Base-by-base conservation (phyloP, 2,797 vertebrate species). In the Anomalospiza imberbis region DNA sequence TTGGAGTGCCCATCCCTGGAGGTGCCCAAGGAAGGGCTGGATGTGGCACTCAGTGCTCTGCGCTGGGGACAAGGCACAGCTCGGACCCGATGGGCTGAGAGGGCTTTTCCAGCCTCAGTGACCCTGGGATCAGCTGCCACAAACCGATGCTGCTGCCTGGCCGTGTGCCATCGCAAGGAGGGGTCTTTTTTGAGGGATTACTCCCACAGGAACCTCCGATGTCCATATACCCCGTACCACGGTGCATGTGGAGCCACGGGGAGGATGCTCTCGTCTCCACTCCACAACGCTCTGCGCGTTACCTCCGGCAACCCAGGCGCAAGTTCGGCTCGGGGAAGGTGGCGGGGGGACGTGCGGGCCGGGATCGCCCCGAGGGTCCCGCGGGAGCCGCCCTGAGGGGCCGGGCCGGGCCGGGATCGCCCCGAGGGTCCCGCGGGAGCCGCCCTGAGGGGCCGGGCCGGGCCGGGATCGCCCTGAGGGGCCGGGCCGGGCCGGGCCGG, bases 141-240 rank as follows among this genome's bases (percentile, higher is more conserved):
- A 42, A 28, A 61, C 40, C 8, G 0, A 1, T 2, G 38, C 62
- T 17, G 65, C 74, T 3, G 47, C 9, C 70, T 0, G 22, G 17
- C 51, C 34, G 2, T 0, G 16, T 8, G 38, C 57, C 50, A 14
- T 28, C 26, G 4, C 28, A 8, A 1, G 21, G 11, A 22, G 7
- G 2, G n/a, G n/a, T n/a, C 34, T 12, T 53, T 45, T 44, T 12
- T 3, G 32, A 53, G 19, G 29, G 32, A 28, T 18, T 26, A 26
- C 9, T 54, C 58, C 81, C 74, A 22, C 9, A 13, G 55, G 29
- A 31, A 36, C n/a, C 10, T n/a, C 13, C 10, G 1, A 20, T 3
- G 21, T 14, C 4, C 6, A 10, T 28, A 2, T 0, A 21, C 16
- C 6, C 16, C 26, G n/a, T 6, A 2, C 4, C 22, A 3, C 0